phyloP scores from a whole-genome alignment of 2,888 invertebrate genomes.

The Thysanoteuthis rhombus region DNA sequence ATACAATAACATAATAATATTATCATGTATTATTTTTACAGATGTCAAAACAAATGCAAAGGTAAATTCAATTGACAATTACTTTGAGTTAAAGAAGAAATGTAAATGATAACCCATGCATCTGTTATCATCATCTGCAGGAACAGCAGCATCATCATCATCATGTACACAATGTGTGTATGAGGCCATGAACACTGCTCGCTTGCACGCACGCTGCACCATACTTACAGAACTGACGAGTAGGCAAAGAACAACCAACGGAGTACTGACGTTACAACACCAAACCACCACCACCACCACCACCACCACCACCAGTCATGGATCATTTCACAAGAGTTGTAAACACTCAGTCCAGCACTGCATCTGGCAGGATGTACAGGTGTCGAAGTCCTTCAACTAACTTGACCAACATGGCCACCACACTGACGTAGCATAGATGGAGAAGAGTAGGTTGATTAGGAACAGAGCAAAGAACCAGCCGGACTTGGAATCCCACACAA shows the following conservation, averaged over 20 bases:
- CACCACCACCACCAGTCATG: not conserved
- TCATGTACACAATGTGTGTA: conserved; percentile 12
- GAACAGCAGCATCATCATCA: not conserved
- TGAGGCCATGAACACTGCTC: not conserved
- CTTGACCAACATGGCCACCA: not conserved
- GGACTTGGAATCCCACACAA: not conserved
- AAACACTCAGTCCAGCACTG: conserved; percentile 1
- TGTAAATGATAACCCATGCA: conserved; percentile 12
- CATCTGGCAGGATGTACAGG: conserved; percentile 23
- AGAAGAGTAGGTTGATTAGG: conserved; percentile 20
- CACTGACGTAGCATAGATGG: not conserved
- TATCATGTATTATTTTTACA: not conserved
- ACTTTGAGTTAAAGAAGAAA: not conserved
- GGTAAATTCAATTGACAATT: not conserved
- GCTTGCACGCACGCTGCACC: conserved; percentile 17
- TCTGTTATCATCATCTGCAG: not conserved
- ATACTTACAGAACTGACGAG: conserved; percentile 29
- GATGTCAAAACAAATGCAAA: not conserved
- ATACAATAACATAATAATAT: too few relatives aligned
- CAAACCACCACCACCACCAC: not conserved
- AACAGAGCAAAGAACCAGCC: not conserved
- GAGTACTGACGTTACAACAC: conserved; percentile 25
- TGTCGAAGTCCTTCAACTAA: conserved; percentile 18
- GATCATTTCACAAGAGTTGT: conserved; percentile 12
- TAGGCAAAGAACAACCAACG: conserved; percentile 30